A percentile compares a stretch with the other conserved stretches of the same genome.
Evolutionary conservation across 2,113 vertebrate species (phyloP).

Genomic region (Hyla sarda): DNA sequence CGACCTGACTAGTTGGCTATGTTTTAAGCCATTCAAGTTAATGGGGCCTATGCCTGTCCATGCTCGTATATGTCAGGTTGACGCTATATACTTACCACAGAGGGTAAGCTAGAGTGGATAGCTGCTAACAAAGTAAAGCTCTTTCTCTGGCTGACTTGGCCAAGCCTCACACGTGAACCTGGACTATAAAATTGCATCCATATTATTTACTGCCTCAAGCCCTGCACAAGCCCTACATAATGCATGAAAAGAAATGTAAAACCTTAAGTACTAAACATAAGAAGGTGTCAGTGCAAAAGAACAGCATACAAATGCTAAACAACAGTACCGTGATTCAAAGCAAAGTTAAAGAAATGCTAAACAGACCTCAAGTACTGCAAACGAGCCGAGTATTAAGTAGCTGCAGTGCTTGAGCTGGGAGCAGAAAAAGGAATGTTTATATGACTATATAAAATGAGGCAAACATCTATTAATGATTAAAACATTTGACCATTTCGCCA

Average conservation of each 20-base stretch:
- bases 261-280: background rate
- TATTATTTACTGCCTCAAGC: background rate
- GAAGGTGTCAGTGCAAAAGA: background rate
- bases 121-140: background rate
- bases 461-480: no score
- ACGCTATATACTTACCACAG: no score
- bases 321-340: background rate
- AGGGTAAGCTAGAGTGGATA: background rate
- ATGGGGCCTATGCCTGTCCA: no score
- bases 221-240: background rate
- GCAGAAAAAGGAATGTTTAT: background rate
- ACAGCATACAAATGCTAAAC: conserved; percentile 26
- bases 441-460: background rate
- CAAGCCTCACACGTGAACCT: background rate
- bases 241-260: conserved; percentile 1
- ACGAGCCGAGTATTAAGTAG: conserved; percentile 6
- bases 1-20: no score
- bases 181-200: background rate
- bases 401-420: background rate
- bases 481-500: no score
- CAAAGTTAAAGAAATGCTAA: conserved; percentile 19
- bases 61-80: no score
- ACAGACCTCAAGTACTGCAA: conserved; percentile 17
- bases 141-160: background rate
- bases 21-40: no score